phyloP scores from a whole-genome alignment of 1,140 invertebrate species.

The Drosophila bifasciata region DNA sequence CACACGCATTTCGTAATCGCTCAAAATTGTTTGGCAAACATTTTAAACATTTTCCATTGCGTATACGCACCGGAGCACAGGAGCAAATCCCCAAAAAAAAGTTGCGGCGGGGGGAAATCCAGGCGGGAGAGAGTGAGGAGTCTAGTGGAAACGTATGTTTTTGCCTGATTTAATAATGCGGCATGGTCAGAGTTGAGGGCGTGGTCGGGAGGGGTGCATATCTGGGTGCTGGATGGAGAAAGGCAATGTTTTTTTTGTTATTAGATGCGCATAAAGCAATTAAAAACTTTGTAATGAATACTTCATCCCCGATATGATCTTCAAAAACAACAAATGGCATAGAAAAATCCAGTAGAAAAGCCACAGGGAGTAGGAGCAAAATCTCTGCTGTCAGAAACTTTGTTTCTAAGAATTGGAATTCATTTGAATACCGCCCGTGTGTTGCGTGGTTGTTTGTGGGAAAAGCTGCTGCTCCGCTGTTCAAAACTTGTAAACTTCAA shows the following conservation, averaged over 20 bases:
- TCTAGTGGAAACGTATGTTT: neutral
- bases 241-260: neutral
- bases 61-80: conserved; percentile 26
- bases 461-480: no score
- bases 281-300: conserved; percentile 2
- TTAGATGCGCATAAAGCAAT: neutral
- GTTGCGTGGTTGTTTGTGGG: no score
- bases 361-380: no score
- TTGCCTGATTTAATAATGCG: conserved; percentile 5
- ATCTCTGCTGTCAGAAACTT: no score
- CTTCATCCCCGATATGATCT: neutral
- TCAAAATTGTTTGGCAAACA: conserved; percentile 69
- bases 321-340: no score
- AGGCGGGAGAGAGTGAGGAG: no score
- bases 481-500: no score
- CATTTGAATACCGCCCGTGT: no score
- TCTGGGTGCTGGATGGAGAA: neutral
- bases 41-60: conserved; percentile 35
- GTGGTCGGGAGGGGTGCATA: conserved; percentile 27
- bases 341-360: no score
- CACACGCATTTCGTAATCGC: conserved; percentile 53
- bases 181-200: conserved; percentile 5
- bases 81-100: conserved; percentile 21
- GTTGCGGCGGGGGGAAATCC: no score
- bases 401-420: no score